Conservation (phyloP, 2,888 invertebrate genomes). For the Acrobasis suavella region DNA sequence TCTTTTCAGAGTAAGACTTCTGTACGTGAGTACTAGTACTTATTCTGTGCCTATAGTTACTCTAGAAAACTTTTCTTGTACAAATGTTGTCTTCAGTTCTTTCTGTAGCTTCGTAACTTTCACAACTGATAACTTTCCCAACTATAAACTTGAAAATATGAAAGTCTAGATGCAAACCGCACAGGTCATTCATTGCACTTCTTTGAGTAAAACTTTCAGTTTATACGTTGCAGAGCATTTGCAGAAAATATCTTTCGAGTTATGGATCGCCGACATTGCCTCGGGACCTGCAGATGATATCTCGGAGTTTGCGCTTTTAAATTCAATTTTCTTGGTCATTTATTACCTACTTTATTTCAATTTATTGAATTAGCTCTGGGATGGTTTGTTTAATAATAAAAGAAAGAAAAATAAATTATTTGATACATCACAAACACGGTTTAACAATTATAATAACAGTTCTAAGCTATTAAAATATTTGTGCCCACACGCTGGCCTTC, state of each 20-base stretch:
- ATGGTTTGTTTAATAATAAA: too few species aligned
- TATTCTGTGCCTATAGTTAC: too few species aligned
- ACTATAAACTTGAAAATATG: background rate
- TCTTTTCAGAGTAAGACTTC: too few species aligned
- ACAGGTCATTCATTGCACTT: background rate
- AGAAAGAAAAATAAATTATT: too few species aligned
- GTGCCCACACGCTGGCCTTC: too few species aligned
- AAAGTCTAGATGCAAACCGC: background rate
- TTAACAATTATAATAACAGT: too few species aligned
- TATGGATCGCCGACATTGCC: background rate
- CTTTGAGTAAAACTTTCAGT: background rate
- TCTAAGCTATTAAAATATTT: too few species aligned
- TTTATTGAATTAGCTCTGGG: background rate
- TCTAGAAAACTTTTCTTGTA: too few species aligned
- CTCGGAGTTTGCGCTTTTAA: background rate
- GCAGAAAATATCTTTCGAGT: background rate
- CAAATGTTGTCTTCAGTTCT: background rate
- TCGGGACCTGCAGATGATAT: background rate
- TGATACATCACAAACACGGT: too few species aligned
- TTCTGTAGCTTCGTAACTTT: background rate
- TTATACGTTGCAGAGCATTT: background rate
- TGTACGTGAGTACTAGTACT: too few species aligned
- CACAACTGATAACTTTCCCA: background rate
- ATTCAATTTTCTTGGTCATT: background rate
- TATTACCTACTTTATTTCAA: background rate